Percentiles rank a stretch among this genome's conserved stretches.
phyloP scores from a whole-genome alignment of 2,113 vertebrate genomes.

The Neotoma lepida region DNA sequence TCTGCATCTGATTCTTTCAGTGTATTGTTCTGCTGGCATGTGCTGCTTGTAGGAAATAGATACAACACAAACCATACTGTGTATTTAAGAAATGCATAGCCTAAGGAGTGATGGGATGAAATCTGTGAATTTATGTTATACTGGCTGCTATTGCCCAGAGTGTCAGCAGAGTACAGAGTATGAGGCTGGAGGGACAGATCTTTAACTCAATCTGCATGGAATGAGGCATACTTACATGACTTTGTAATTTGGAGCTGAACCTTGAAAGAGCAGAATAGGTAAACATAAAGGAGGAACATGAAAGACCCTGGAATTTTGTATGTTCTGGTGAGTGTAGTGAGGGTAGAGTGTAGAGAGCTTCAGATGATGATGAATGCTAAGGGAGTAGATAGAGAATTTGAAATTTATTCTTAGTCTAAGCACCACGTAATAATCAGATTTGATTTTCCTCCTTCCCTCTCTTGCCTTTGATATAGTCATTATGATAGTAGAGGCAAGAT shows the following conservation, averaged over 20 bases:
- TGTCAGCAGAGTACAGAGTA: neutral
- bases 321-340: neutral
- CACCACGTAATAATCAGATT: neutral
- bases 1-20: neutral
- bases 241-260: conserved; percentile 41
- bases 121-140: neutral
- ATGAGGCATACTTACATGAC: conserved; percentile 26
- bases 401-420: conserved; percentile 5
- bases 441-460: neutral
- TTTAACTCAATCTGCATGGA: neutral
- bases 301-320: neutral
- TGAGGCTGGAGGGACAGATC: neutral
- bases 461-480: conserved; percentile 16
- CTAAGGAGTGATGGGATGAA: neutral
- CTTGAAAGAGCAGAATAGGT: neutral
- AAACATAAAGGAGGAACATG: neutral
- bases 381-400: neutral
- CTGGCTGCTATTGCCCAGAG: neutral
- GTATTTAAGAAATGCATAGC: neutral
- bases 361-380: conserved; percentile 11
- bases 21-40: neutral
- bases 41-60: conserved; percentile 16
- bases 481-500: conserved; percentile 32
- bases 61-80: neutral
- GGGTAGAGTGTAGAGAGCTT: neutral